Percentiles rank a stretch among this genome's conserved stretches.
Evolutionary conservation across 2,113 vertebrate genomes (phyloP).

Genomic region (Epinephelus moara): DNA sequence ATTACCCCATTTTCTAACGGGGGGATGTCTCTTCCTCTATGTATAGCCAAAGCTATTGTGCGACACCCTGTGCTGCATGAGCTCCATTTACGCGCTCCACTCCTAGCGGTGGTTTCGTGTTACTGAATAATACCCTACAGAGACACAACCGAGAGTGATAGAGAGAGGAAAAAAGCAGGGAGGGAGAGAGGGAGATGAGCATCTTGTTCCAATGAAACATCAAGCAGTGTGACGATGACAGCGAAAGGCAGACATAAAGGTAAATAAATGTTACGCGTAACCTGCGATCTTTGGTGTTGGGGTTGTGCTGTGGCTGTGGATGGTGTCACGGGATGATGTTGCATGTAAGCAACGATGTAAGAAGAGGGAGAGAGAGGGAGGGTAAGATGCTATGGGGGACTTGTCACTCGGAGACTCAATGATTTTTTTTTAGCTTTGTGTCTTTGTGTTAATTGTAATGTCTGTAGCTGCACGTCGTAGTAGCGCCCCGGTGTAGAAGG

Average conservation of each 20-base stretch:
- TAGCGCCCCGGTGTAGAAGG: background rate
- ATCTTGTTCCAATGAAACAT: conserved; percentile 86
- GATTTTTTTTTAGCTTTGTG: conserved; percentile 34
- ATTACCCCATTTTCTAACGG: conserved; percentile 72
- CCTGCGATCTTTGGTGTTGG: conserved; percentile 34
- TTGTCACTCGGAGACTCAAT: conserved; percentile 46
- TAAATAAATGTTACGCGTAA: conserved; percentile 71
- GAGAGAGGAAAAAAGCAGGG: conserved; percentile 62
- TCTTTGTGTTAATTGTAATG: background rate
- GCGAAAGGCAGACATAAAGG: conserved; percentile 90
- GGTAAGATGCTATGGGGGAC: conserved; percentile 51
- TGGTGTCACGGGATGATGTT: conserved; percentile 69
- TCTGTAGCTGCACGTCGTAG: conserved; percentile 1
- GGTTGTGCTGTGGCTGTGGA: conserved; percentile 54
- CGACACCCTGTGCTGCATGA: conserved; percentile 76
- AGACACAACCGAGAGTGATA: conserved; percentile 55
- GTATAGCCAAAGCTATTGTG: conserved; percentile 61
- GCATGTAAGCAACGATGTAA: conserved; percentile 52
- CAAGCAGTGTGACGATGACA: conserved; percentile 86
- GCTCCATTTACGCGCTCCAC: conserved; percentile 73
- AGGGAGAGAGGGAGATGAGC: conserved; percentile 79
- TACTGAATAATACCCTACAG: conserved; percentile 78
- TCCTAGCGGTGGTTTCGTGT: conserved; percentile 80
- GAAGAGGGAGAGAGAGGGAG: conserved; percentile 28
- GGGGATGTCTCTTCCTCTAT: conserved; percentile 67